These are phyloP conservation scores for Sebastes iracundus DNA, from an alignment of 2,797 vertebrate species.

Conservation along the genomic window DNA sequence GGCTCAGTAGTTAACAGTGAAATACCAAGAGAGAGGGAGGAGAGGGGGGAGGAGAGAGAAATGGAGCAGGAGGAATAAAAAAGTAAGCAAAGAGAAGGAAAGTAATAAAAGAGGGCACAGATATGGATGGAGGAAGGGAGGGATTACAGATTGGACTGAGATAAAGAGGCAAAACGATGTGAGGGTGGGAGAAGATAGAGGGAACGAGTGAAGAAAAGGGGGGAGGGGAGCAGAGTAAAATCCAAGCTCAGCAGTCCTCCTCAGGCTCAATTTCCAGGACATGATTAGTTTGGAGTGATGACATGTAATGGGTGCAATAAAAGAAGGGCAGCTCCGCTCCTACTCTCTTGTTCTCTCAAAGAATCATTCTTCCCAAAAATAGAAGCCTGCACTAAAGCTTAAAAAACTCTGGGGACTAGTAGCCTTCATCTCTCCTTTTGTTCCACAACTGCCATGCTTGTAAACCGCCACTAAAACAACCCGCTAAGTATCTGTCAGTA, in stretches of 20 bases:
- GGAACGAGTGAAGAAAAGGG: conserved; percentile 21
- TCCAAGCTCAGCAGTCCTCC: conserved; percentile 79
- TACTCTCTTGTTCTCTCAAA: conserved; percentile 51
- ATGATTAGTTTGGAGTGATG: conserved; percentile 81
- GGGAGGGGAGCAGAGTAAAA: conserved; percentile 48
- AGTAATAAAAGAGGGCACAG: conserved; percentile 61
- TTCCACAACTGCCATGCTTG: conserved; percentile 48
- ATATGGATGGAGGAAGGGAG: conserved; percentile 49
- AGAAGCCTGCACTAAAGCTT: conserved; percentile 47
- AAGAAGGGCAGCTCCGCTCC: conserved; percentile 54
- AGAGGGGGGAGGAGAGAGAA: not conserved
- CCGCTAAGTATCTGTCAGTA: conserved; percentile 55
- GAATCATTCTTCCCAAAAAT: conserved; percentile 55
- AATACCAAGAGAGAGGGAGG: conserved; percentile 35
- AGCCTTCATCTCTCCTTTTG: conserved; percentile 51
- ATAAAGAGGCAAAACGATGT: conserved; percentile 66
- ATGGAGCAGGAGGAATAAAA: conserved; percentile 28
- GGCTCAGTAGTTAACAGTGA: conserved; percentile 50
- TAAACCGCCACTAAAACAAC: conserved; percentile 56
- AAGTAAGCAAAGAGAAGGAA: conserved; percentile 46
- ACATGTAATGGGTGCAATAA: conserved; percentile 74
- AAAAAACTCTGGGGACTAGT: conserved; percentile 53
- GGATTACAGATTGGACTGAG: conserved; percentile 67
- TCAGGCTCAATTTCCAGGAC: conserved; percentile 79
- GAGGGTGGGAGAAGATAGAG: conserved; percentile 44